Percentiles rank a stretch among this genome's conserved stretches.
Conservation (phyloP, 2,888 invertebrate species). For the Flexamia atlantica region DNA sequence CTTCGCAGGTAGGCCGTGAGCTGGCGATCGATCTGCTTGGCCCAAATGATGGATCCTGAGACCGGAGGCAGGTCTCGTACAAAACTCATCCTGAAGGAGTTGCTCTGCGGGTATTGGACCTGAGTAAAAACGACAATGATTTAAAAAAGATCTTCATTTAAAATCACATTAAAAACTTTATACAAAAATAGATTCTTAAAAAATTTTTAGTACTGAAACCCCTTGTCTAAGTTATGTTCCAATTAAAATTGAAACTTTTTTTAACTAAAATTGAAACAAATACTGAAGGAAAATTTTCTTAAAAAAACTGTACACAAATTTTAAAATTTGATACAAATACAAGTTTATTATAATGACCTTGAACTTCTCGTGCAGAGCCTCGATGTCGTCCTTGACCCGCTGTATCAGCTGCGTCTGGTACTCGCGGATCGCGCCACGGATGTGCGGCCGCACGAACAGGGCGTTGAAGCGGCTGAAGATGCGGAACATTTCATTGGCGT, state of each 20-base stretch:
- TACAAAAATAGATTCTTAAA: too few relatives aligned
- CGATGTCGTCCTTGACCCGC: slow-evolving; percentile 99
- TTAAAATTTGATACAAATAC: too few relatives aligned
- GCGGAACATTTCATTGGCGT: slow-evolving; percentile 99
- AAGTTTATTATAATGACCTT: too few relatives aligned
- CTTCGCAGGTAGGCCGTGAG: slow-evolving; percentile 96
- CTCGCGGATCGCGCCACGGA: slow-evolving; percentile 98
- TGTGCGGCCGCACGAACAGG: slow-evolving; percentile 98
- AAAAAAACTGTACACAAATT: too few relatives aligned
- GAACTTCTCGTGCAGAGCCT: slow-evolving; percentile 97
- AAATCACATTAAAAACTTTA: too few relatives aligned
- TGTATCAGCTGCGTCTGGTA: slow-evolving; percentile 99
- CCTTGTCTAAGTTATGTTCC: too few relatives aligned
- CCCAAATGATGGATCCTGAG: slow-evolving; percentile 99
- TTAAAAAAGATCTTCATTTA: too few relatives aligned
- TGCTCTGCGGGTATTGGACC: slow-evolving; percentile 96
- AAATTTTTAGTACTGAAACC: too few relatives aligned
- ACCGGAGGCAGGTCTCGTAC: slow-evolving; percentile 97
- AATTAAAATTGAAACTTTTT: too few relatives aligned
- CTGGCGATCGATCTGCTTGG: slow-evolving; percentile 98
- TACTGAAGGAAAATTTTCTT: too few relatives aligned
- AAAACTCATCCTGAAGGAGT: slow-evolving; percentile 93
- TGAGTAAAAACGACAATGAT: too few relatives aligned
- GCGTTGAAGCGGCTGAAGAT: slow-evolving; percentile 99
- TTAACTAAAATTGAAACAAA: too few relatives aligned